A percentile compares a stretch with the other conserved stretches of the same genome.
These are phyloP conservation scores for Tenthredo distinguenda DNA, from an alignment of 2,888 invertebrate species.

Conservation along the genomic window DNA sequence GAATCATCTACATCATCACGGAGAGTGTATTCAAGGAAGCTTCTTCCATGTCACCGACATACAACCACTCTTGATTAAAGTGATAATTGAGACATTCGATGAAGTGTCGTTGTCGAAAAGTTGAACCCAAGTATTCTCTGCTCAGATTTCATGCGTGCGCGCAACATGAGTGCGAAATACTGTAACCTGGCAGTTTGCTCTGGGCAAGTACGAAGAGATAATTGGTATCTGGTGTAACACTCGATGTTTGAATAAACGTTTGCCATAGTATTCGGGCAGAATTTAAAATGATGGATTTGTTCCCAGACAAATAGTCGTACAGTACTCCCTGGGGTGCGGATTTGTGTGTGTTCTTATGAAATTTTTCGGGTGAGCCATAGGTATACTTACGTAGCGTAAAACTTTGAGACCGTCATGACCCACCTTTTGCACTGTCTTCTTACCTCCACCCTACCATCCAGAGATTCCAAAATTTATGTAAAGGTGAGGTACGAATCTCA, in stretches of 20 bases:
- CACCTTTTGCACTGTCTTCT: neutral
- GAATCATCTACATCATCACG: neutral
- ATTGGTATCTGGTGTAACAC: slow-evolving; percentile 2
- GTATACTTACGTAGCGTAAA: neutral
- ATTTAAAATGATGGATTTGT: neutral
- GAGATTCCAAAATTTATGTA: neutral
- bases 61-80: neutral
- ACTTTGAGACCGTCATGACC: neutral
- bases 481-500: neutral
- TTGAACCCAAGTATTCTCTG: neutral
- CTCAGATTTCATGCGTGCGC: neutral
- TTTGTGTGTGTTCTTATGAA: neutral
- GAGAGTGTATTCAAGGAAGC: neutral
- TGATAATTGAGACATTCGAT: neutral
- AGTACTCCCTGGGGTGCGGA: neutral
- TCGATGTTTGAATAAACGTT: neutral
- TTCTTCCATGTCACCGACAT: neutral
- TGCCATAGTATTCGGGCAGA: neutral
- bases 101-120: neutral
- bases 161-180: neutral
- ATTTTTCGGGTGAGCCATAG: neutral
- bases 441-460: neutral
- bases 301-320: neutral
- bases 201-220: neutral
- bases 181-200: slow-evolving; percentile 4